Conservation (phyloP, 2,797 vertebrate species). For the Psittacula echo region DNA sequence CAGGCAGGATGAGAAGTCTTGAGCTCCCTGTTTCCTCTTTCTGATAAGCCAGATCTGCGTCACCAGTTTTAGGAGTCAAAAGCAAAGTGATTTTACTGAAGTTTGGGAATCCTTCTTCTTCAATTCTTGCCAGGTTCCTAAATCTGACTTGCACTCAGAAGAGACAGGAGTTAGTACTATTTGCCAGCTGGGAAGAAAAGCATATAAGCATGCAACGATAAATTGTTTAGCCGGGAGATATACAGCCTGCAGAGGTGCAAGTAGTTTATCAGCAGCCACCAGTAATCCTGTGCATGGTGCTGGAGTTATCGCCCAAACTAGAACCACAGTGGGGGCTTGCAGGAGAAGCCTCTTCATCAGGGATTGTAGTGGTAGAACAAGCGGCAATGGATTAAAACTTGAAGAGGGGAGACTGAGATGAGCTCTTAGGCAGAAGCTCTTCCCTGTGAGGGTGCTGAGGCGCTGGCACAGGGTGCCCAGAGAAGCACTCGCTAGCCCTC, state of each 20-base stretch:
- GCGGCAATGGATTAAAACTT: neutral
- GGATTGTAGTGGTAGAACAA: neutral
- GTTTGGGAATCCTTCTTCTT: neutral
- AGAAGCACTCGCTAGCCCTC: neutral
- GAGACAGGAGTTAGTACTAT: neutral
- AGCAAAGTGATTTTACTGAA: neutral
- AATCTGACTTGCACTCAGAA: neutral
- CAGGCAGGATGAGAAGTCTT: neutral
- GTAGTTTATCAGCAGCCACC: neutral
- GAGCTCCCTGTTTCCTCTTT: neutral
- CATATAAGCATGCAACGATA: neutral
- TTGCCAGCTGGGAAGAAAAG: neutral
- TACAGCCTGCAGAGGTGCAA: neutral
- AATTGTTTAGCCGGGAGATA: neutral
- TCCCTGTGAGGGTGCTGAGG: neutral
- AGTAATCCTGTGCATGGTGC: neutral
- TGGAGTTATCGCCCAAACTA: neutral
- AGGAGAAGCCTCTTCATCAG: neutral
- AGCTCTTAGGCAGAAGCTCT: neutral
- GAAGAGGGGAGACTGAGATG: neutral
- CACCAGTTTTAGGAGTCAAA: neutral
- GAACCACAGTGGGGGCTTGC: neutral
- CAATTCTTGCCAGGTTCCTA: neutral
- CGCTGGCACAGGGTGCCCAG: neutral
- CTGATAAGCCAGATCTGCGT: neutral